Conservation (phyloP, 2,113 vertebrate genomes). For the Ctenodactylus gundi region DNA sequence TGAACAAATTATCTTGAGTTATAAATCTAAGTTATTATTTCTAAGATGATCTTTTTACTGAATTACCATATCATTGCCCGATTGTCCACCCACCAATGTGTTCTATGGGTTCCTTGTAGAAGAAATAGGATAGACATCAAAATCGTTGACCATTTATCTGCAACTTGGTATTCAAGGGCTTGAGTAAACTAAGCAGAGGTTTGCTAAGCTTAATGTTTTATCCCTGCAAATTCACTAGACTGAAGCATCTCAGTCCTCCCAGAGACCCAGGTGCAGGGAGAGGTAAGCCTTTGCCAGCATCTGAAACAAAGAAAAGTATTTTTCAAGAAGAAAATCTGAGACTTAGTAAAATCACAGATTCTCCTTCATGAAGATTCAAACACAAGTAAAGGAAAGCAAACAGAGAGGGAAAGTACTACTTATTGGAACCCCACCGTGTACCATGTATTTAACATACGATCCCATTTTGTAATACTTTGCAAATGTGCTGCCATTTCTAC, state of each 20-base stretch:
- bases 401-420: not conserved
- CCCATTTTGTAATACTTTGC: not conserved
- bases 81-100: not conserved
- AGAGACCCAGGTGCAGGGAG: not conserved
- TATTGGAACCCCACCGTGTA: not conserved
- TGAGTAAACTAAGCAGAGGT: not conserved
- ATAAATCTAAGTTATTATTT: not conserved
- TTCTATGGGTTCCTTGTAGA: not conserved
- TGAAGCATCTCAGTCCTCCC: not conserved
- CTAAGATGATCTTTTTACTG: not conserved
- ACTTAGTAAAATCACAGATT: not conserved
- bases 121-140: not conserved
- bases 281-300: not conserved
- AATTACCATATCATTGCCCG: not conserved
- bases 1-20: not conserved
- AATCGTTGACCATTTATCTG: not conserved
- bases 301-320: not conserved
- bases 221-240: not conserved
- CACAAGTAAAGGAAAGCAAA: not conserved
- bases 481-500: not conserved
- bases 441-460: not conserved
- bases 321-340: not conserved
- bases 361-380: not conserved
- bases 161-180: not conserved
- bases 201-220: not conserved